Evolutionary conservation across 2,888 invertebrate species (phyloP), one percentile per base, ranked within the genome.

Genomic region (Augochlorella aurata): DNA sequence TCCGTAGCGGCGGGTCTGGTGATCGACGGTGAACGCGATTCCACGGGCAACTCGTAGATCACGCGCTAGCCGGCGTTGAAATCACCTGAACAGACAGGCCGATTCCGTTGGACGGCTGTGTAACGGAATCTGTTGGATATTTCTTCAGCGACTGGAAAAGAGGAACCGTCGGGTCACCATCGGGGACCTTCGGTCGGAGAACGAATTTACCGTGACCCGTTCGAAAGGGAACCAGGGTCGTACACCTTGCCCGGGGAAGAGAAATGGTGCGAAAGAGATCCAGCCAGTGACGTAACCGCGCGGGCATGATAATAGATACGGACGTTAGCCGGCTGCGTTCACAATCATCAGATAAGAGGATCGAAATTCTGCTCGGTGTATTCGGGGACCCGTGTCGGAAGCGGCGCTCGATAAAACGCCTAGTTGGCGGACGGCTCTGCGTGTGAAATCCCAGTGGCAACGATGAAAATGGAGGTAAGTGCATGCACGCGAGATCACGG

Each of bases 381-480:
- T 79, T 86, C 74, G 80, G 38, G 83, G 70, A 79, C 81, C 79
- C 81, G 82, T 87, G 85, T 84, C 87, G 74, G 68, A n/a, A 74
- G 74, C 67, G 67, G 71, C 16, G 67, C 71, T 73, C 80, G 89
- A 88, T 88, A 87, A 89, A 73, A 73, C 61, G 45, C 77, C 77
- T 77, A 79, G 85, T 83, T 61, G 49, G 68, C 77, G 71, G 44
- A 49, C 61, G 71, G 45, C 21, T 52, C 63, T 61, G 66, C 38
- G 38, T 16, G 75, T 65, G 68, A 71, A 68, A 77, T 79, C 74
- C 24, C 70, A 58, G 75, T 65, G 77, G 82, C 87, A 87, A 90
- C 88, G 78, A 90, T 90, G 90, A 91, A 90, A 86, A 91, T 91
- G 91, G 91, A 91, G 91, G 91, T 91, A 79, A 88, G 91, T 79